Conservation (phyloP, 2,113 vertebrate genomes). For the Dasyprocta punctata region DNA sequence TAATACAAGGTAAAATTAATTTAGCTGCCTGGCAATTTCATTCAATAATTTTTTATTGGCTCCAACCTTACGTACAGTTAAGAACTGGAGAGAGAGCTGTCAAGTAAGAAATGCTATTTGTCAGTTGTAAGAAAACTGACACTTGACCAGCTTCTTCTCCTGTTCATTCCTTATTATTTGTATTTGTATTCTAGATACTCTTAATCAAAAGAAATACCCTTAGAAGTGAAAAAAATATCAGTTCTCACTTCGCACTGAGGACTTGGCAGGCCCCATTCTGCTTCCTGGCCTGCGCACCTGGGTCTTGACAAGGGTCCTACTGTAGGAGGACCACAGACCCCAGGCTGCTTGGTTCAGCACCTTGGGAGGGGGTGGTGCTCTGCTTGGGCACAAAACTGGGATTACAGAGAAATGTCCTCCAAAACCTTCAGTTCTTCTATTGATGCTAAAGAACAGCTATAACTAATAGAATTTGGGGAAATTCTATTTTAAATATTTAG, state of each 20-base stretch:
- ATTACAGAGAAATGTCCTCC: not conserved
- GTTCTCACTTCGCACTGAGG: not conserved
- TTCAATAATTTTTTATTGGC: not conserved
- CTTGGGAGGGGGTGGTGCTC: not conserved
- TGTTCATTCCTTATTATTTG: not conserved
- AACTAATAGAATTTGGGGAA: not conserved
- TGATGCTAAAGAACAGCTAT: not conserved
- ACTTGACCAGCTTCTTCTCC: not conserved
- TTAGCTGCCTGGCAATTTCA: not conserved
- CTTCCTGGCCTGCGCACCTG: not conserved
- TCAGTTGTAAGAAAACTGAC: not conserved
- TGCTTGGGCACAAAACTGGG: not conserved
- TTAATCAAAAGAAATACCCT: not conserved
- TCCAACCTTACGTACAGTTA: not conserved
- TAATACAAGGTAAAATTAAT: not conserved
- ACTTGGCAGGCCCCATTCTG: not conserved
- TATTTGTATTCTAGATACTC: not conserved
- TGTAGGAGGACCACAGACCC: not conserved
- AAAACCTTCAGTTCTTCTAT: not conserved
- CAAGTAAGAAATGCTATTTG: not conserved
- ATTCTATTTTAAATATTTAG: not conserved
- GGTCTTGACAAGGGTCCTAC: not conserved
- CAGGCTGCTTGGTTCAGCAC: not conserved
- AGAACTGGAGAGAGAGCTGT: not conserved
- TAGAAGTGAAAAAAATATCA: not conserved